These are phyloP conservation scores for Drosophila tsacasi DNA, from an alignment of 1,140 invertebrate genomes.

Conservation along the genomic window DNA sequence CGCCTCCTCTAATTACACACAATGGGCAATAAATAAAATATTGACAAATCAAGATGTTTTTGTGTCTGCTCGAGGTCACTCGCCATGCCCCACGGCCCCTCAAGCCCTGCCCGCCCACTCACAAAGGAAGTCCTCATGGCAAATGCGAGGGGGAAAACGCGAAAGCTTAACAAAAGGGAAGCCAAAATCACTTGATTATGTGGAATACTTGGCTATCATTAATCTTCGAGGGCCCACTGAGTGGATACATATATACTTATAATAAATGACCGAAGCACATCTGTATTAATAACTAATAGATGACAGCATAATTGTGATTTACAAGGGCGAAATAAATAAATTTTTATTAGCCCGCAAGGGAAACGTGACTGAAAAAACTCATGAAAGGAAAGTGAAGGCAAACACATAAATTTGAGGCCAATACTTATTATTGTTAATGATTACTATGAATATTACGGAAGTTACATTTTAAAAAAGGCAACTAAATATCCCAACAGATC, in stretches of 20 bases:
- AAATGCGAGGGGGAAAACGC: constrained; percentile 10
- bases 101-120: constrained; percentile 25
- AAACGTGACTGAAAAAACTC: constrained; percentile 28
- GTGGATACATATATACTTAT: constrained; percentile 27
- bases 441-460: too few relatives aligned
- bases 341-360: constrained; percentile 59
- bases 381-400: not conserved
- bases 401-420: not conserved
- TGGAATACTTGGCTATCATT: constrained; percentile 61
- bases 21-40: constrained; percentile 79
- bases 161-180: constrained; percentile 56
- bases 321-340: constrained; percentile 52
- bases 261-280: constrained; percentile 40
- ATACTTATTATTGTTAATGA: not conserved
- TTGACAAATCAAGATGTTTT: constrained; percentile 82
- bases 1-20: constrained; percentile 71
- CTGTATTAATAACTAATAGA: constrained; percentile 68
- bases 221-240: constrained; percentile 55
- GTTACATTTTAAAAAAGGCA: too few relatives aligned
- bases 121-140: constrained; percentile 17
- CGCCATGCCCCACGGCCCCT: constrained; percentile 7
- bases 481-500: too few relatives aligned
- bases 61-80: constrained; percentile 53
- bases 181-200: constrained; percentile 77
- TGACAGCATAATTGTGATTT: constrained; percentile 76